Evolutionary conservation across 2,113 vertebrate species (phyloP).

Genomic region (Raja brachyura): DNA sequence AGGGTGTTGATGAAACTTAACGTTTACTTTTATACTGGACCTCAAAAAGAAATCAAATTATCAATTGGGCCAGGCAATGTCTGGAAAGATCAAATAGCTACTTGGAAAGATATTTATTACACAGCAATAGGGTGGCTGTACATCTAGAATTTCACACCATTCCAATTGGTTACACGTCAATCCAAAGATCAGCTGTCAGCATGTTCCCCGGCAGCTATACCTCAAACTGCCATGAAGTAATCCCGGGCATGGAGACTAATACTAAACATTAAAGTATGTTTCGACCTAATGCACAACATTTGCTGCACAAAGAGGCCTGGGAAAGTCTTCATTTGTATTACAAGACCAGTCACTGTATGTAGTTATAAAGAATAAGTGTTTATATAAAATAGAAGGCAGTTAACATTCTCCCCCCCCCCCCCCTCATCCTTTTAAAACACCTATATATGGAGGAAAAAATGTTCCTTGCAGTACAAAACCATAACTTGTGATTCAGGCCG

Average conservation of each 20-base stretch:
- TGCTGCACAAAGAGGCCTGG: not conserved
- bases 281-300: not conserved
- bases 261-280: not conserved
- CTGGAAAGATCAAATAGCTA: not conserved
- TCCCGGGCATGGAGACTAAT: not conserved
- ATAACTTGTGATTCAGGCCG: not conserved
- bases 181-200: not conserved
- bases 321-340: not conserved
- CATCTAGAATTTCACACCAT: not conserved
- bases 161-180: not conserved
- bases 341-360: not conserved
- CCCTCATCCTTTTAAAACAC: not conserved
- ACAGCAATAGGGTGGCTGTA: not conserved
- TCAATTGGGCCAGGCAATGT: not conserved
- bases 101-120: not conserved
- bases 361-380: not conserved
- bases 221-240: not conserved
- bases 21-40: no score
- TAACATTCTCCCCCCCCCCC: not conserved
- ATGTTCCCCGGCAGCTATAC: not conserved
- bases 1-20: no score
- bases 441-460: not conserved
- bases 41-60: no score
- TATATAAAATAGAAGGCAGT: not conserved
- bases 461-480: not conserved